phyloP scores from a whole-genome alignment of 2,888 invertebrate genomes.

The Melieria crassipennis region DNA sequence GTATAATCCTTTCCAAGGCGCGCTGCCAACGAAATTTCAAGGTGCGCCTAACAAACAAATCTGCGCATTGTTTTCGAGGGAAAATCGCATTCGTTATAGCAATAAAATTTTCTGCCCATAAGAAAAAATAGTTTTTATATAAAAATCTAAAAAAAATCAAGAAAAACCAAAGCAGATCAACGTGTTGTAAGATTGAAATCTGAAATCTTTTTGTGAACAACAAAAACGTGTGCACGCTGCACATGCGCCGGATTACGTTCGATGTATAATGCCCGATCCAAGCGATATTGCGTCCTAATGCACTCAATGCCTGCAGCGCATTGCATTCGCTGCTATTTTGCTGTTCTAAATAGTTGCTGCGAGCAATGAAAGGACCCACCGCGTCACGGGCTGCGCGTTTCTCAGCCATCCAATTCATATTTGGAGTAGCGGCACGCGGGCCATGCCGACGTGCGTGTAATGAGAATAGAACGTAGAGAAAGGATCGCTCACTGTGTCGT shows the following conservation, averaged over 20 bases:
- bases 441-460: too few relatives aligned
- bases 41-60: not conserved
- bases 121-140: not conserved
- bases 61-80: not conserved
- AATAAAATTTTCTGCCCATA: slow-evolving; percentile 39
- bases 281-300: slow-evolving; percentile 2
- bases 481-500: too few relatives aligned
- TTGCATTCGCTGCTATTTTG: not conserved
- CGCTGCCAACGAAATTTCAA: slow-evolving; percentile 18
- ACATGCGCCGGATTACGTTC: slow-evolving; percentile 50
- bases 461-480: too few relatives aligned
- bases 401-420: too few relatives aligned
- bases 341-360: not conserved
- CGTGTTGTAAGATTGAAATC: slow-evolving; percentile 1
- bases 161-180: not conserved
- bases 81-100: slow-evolving; percentile 45
- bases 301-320: not conserved
- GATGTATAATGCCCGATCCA: slow-evolving; percentile 1
- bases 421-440: too few relatives aligned
- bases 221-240: slow-evolving; percentile 59
- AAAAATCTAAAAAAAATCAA: slow-evolving; percentile 36
- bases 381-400: not conserved
- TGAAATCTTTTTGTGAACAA: slow-evolving; percentile 27
- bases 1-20: slow-evolving; percentile 33
- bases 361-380: not conserved